Base-by-base conservation (phyloP, 2,888 invertebrate genomes). In the Papilio gigon region DNA sequence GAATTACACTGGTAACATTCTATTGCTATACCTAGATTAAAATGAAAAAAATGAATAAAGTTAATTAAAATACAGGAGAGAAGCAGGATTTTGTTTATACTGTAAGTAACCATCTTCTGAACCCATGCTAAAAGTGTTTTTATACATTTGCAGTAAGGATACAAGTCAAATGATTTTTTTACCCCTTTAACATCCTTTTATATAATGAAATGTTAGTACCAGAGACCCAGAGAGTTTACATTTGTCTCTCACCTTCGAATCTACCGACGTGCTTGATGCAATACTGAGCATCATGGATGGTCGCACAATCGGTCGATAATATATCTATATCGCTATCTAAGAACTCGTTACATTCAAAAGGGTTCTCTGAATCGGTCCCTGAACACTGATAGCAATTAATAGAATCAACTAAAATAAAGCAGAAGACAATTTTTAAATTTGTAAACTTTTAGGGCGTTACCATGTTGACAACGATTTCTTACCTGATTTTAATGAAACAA, bases 251-350 rank as follows among this genome's bases (percentile, higher is more conserved):
- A 96, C 97, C 97, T 95, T 97, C 97, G 79, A 94, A 97, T 82
- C 98, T 94, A 73, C 98, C 98, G 71, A 97, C 96, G 80, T 97
- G 97, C 92, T 99, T 99, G 76, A 99, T 94, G 88, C 99, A 99
- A 87, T 95, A 98, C 79, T 95, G 94, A 17, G 98, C 98, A 74
- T 94, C 95, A 84, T 96, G 97, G 71, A 98, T 96, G 70, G 93
- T 91, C 74, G 95, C 94, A 87, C 98, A 98, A 78, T 95, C 93
- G 76, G 92, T 93, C 65, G 95, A 94, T 78, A 89, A 81, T 76
- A 97, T 93, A 80, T 95, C 94, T 78, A 93, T 93, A 82, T 94
- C 93, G 76, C 90, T 93, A 70, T 94, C 92, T 81, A 97, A 92
- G 93, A 93, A 95, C 84, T 97, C 96, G 83, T 95, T 95, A 88